These are phyloP conservation scores for Chloroceryle aenea DNA, from an alignment of 2,113 vertebrate species.

Conservation along the genomic window DNA sequence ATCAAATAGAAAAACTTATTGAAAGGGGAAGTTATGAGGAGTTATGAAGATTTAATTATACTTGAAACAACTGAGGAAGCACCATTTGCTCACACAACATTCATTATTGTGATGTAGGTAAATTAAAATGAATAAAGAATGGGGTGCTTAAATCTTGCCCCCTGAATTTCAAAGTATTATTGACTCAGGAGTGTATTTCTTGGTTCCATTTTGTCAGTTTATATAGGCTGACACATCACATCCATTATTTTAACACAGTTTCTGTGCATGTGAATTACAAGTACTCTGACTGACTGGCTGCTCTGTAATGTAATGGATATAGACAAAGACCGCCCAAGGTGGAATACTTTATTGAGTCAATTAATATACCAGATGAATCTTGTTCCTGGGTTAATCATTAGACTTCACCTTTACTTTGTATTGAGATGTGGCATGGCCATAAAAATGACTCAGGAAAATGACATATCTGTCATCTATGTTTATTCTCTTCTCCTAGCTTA, in stretches of 20 bases:
- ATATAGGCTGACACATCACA: conserved; percentile 35
- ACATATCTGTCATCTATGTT: conserved; percentile 7
- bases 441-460: conserved; percentile 66
- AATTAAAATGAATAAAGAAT: not conserved
- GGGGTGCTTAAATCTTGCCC: not conserved
- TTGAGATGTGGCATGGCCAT: conserved; percentile 51
- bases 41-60: not conserved
- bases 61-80: not conserved
- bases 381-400: conserved; percentile 71
- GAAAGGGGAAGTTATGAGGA: not conserved
- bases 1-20: not conserved
- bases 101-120: not conserved
- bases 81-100: not conserved
- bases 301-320: conserved; percentile 59
- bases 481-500: conserved; percentile 49
- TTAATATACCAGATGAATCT: conserved; percentile 69
- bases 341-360: conserved; percentile 74
- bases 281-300: conserved; percentile 43
- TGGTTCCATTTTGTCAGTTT: conserved; percentile 30
- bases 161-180: not conserved
- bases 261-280: conserved; percentile 58
- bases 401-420: conserved; percentile 62
- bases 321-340: conserved; percentile 62
- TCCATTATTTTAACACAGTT: conserved; percentile 55
- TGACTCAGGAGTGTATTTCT: conserved; percentile 17